phyloP scores from a whole-genome alignment of 2,113 vertebrate genomes.

The Gavialis gangeticus region DNA sequence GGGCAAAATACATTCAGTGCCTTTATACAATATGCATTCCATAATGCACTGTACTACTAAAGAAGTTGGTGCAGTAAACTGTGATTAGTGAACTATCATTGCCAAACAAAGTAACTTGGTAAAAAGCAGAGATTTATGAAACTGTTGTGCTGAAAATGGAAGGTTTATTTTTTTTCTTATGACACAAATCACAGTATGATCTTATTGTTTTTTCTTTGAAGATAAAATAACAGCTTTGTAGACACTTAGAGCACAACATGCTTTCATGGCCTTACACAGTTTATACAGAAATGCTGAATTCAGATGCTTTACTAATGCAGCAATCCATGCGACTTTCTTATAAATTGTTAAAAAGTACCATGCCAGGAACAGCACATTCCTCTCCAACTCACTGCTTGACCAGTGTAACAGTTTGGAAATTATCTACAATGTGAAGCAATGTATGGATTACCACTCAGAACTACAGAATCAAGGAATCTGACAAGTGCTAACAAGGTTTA shows the following conservation, averaged over 20 bases:
- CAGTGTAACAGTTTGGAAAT: conserved; percentile 39
- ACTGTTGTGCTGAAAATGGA: conserved; percentile 47
- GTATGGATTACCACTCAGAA: background rate
- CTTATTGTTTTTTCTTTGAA: background rate
- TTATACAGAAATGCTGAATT: conserved; percentile 16
- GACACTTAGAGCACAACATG: conserved; percentile 24
- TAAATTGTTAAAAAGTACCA: conserved; percentile 17
- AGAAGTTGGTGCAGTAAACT: conserved; percentile 26
- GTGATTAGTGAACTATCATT: conserved; percentile 52
- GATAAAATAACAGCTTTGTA: conserved; percentile 29
- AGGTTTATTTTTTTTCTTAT: conserved; percentile 24
- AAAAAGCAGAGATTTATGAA: conserved; percentile 59
- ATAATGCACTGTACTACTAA: conserved; percentile 40
- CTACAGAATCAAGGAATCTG: conserved; percentile 37
- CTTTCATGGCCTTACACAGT: conserved; percentile 51
- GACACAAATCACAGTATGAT: background rate
- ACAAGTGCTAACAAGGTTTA: conserved; percentile 56
- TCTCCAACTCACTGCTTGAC: conserved; percentile 2
- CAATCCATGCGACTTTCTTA: conserved; percentile 28
- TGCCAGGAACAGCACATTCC: conserved; percentile 12
- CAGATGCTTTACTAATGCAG: conserved; percentile 44
- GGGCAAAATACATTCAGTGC: conserved; percentile 82
- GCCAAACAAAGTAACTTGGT: conserved; percentile 69
- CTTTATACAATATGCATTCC: conserved; percentile 82
- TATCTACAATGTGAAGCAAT: conserved; percentile 43